A percentile compares a stretch with the other conserved stretches of the same genome.
phyloP scores from a whole-genome alignment of 1,140 invertebrate genomes.

The Aradophagus sp. region DNA sequence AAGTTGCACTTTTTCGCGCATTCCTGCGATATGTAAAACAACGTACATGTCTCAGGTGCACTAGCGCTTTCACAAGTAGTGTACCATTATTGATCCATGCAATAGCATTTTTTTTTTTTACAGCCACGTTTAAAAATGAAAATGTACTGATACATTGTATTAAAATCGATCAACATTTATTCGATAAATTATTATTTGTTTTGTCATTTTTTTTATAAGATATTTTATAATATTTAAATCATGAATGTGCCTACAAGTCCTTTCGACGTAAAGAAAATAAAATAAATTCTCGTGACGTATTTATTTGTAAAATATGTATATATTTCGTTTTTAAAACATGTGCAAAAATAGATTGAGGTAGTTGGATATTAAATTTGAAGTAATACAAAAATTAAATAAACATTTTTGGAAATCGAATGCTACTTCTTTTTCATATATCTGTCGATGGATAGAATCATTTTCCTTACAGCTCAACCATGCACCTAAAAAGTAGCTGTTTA shows the following conservation, averaged over 20 bases:
- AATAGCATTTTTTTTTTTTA: too few relatives aligned
- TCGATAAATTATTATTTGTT: conserved; percentile 25
- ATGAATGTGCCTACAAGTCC: conserved; percentile 45
- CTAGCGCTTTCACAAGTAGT: too few relatives aligned
- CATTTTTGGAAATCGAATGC: conserved; percentile 19
- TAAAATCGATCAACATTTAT: conserved; percentile 27
- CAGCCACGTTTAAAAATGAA: too few relatives aligned
- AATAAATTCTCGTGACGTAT: conserved; percentile 26
- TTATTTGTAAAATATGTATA: conserved; percentile 54
- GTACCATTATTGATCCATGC: too few relatives aligned
- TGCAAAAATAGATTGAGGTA: conserved; percentile 51
- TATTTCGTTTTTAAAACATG: conserved; percentile 40
- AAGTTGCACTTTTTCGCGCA: too few relatives aligned
- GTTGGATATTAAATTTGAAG: conserved; percentile 42
- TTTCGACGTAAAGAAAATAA: conserved; percentile 28
- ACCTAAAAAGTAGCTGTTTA: too few relatives aligned
- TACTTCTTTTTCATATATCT: conserved; percentile 17
- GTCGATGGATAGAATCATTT: too few relatives aligned
- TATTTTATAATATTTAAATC: conserved; percentile 50
- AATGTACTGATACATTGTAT: too few relatives aligned
- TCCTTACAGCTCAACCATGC: too few relatives aligned
- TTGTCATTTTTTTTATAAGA: conserved; percentile 17
- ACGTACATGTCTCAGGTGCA: too few relatives aligned
- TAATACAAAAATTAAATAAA: conserved; percentile 29
- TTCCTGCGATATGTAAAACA: too few relatives aligned